Evolutionary conservation across 2,888 invertebrate genomes (phyloP).

Genomic region (Clunio marinus): DNA sequence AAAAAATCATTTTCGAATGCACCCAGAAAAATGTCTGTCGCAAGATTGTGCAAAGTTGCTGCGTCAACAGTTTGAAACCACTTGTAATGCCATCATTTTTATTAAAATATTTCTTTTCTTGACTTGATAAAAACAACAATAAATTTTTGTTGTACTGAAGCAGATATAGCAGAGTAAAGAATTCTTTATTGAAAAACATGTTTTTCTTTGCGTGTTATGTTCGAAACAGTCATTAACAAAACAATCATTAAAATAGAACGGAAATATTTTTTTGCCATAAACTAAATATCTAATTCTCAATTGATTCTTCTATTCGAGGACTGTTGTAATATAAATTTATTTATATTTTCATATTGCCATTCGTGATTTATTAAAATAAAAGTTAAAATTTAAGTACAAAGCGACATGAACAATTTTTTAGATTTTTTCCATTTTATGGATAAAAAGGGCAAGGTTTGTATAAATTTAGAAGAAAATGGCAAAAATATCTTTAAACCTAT

Average conservation of each 20-base stretch:
- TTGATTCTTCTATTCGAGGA: neutral
- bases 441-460: slow-evolving; percentile 24
- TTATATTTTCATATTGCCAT: neutral
- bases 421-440: slow-evolving; percentile 32
- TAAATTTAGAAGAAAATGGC: neutral
- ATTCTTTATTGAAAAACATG: neutral
- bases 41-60: no score
- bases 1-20: no score
- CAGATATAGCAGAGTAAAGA: no score
- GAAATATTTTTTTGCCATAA: neutral
- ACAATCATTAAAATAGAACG: slow-evolving; percentile 20
- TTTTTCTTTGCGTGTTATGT: neutral
- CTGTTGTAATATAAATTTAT: neutral
- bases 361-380: no score
- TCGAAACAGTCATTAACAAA: slow-evolving; percentile 22
- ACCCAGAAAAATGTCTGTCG: no score
- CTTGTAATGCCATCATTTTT: no score
- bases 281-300: neutral
- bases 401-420: slow-evolving; percentile 31
- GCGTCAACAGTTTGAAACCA: no score
- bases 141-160: no score
- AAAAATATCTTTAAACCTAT: neutral
- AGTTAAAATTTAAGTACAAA: neutral
- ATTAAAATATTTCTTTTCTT: neutral
- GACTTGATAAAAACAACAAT: no score